phyloP scores from a whole-genome alignment of 2,888 invertebrate species.

The Chrysolina haemoptera region DNA sequence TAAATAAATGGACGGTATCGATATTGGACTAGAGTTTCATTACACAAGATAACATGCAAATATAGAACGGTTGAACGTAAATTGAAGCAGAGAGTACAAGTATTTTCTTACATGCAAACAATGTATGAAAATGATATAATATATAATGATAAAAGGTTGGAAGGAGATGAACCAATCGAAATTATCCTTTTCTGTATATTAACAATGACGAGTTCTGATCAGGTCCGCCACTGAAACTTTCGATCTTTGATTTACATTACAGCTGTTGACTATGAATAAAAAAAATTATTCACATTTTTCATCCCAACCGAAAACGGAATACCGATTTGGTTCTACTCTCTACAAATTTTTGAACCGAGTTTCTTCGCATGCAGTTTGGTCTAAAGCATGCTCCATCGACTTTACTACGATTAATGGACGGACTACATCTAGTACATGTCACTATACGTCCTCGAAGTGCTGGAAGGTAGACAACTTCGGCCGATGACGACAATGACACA shows the following conservation, averaged over 20 bases:
- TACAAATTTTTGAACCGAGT: background rate
- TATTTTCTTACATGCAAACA: background rate
- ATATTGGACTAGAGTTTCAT: background rate
- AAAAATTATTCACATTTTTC: too few relatives aligned
- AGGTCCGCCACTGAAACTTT: too few relatives aligned
- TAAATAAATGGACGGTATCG: background rate
- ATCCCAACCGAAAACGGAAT: too few relatives aligned
- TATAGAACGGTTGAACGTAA: background rate
- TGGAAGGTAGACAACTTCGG: conserved; percentile 52
- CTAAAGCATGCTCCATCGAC: conserved; percentile 11
- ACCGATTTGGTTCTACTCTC: too few relatives aligned
- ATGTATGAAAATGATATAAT: background rate
- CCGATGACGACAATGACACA: conserved; percentile 53
- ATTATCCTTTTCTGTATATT: too few relatives aligned
- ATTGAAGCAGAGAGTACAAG: background rate
- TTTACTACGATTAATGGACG: conserved; percentile 4
- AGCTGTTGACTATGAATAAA: too few relatives aligned
- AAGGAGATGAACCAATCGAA: too few relatives aligned
- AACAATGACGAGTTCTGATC: too few relatives aligned
- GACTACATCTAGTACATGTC: background rate
- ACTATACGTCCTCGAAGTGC: conserved; percentile 55
- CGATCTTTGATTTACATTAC: too few relatives aligned
- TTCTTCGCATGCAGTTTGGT: conserved; percentile 2
- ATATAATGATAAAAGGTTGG: too few relatives aligned
- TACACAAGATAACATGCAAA: background rate